phyloP scores from a whole-genome alignment of 2,888 invertebrate species.

The Oscheius sp. region DNA sequence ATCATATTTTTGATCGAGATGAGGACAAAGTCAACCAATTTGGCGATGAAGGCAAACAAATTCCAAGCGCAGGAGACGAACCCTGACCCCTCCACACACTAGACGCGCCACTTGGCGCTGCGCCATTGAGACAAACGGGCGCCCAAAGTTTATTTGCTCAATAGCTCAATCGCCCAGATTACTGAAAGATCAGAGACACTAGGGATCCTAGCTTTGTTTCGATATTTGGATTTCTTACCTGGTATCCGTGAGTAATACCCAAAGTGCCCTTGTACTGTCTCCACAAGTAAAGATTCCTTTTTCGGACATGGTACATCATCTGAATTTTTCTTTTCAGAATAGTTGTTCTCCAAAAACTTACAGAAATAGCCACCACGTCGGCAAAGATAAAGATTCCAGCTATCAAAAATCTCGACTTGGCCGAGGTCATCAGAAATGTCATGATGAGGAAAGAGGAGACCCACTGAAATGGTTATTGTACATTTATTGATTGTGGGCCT shows the following conservation, averaged over 20 bases:
- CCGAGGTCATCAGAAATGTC: slow-evolving; percentile 2
- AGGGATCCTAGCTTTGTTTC: no score
- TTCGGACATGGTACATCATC: slow-evolving; percentile 32
- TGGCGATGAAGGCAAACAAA: not conserved
- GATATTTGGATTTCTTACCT: slow-evolving; percentile 5
- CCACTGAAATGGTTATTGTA: slow-evolving; percentile 23
- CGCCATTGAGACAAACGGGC: no score
- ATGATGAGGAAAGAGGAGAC: slow-evolving; percentile 19
- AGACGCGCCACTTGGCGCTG: no score
- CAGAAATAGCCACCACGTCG: slow-evolving; percentile 32
- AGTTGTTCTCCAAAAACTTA: not conserved
- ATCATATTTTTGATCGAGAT: not conserved
- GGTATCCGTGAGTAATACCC: slow-evolving; percentile 32
- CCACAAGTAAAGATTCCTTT: slow-evolving; percentile 26
- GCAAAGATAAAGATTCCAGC: slow-evolving; percentile 27
- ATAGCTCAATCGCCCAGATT: no score
- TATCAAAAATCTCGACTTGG: slow-evolving; percentile 13
- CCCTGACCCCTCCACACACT: no score
- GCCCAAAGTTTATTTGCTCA: no score
- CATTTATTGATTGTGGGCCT: not conserved
- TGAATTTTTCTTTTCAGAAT: not conserved
- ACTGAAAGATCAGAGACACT: no score
- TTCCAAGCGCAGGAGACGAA: no score
- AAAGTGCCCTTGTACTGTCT: slow-evolving; percentile 29
- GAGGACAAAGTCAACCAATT: not conserved